A percentile compares a stretch with the other conserved stretches of the same genome.
Conservation (phyloP, 2,113 vertebrate genomes). For the Heloderma charlesbogerti region DNA sequence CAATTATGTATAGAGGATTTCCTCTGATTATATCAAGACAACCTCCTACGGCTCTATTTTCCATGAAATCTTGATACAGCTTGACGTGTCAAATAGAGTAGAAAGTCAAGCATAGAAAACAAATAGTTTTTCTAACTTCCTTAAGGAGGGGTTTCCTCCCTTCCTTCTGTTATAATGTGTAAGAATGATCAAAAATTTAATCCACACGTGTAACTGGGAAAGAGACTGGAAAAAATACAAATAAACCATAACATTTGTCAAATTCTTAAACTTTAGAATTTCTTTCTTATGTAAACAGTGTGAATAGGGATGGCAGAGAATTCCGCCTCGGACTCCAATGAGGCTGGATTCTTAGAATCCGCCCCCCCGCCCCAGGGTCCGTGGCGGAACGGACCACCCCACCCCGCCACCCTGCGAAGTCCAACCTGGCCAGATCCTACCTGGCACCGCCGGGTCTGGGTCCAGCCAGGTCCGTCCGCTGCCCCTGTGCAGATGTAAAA, state of each 20-base stretch:
- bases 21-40: constrained; percentile 23
- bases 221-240: not conserved
- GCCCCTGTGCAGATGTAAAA: no score
- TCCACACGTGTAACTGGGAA: not conserved
- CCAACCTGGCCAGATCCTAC: no score
- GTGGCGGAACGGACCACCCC: no score
- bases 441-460: no score
- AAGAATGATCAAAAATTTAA: not conserved
- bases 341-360: no score
- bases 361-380: no score
- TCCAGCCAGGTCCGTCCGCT: no score
- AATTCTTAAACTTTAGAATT: not conserved
- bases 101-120: not conserved
- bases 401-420: no score
- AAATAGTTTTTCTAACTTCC: not conserved
- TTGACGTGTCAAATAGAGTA: not conserved
- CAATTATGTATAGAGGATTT: not conserved
- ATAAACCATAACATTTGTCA: not conserved
- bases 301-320: no score
- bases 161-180: not conserved
- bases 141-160: not conserved
- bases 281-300: not conserved
- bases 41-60: not conserved
- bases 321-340: no score
- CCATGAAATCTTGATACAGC: not conserved